phyloP scores from a whole-genome alignment of 2,797 vertebrate species.

The Sciurus carolinensis region DNA sequence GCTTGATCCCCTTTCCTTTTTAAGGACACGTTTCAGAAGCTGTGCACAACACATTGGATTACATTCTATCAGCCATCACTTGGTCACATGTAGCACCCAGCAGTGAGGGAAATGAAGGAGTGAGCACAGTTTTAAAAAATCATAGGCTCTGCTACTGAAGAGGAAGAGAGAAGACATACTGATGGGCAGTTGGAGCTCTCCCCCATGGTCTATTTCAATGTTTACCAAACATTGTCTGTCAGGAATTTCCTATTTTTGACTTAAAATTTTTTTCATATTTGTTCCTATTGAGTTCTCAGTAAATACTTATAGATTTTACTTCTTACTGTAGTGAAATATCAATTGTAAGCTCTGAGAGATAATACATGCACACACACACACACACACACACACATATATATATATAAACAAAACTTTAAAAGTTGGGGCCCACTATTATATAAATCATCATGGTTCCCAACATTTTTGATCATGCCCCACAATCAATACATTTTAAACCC shows the following conservation, averaged over 20 bases:
- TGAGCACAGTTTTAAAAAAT: not conserved
- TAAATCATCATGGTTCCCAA: not conserved
- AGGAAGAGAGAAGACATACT: not conserved
- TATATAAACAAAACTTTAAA: not conserved
- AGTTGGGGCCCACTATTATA: not conserved
- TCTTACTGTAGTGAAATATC: slow-evolving; percentile 46
- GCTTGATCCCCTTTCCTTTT: not conserved
- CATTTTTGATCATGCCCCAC: not conserved
- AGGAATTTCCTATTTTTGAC: not conserved
- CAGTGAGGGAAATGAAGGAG: not conserved
- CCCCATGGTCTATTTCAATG: not conserved
- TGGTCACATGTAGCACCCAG: not conserved
- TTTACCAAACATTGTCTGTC: not conserved
- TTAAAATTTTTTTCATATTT: slow-evolving; percentile 6
- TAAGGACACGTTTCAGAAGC: not conserved
- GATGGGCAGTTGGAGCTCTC: not conserved
- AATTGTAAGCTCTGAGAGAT: not conserved
- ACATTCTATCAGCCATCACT: not conserved
- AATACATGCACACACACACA: too few relatives aligned
- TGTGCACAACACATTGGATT: not conserved
- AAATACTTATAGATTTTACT: slow-evolving; percentile 13
- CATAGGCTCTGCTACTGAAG: not conserved
- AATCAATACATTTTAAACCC: slow-evolving; percentile 17
- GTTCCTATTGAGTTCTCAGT: slow-evolving; percentile 1
- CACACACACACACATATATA: too few relatives aligned